These are phyloP conservation scores for Petrocephalus microphthalmus DNA, from an alignment of 2,113 vertebrate species.

Conservation along the genomic window DNA sequence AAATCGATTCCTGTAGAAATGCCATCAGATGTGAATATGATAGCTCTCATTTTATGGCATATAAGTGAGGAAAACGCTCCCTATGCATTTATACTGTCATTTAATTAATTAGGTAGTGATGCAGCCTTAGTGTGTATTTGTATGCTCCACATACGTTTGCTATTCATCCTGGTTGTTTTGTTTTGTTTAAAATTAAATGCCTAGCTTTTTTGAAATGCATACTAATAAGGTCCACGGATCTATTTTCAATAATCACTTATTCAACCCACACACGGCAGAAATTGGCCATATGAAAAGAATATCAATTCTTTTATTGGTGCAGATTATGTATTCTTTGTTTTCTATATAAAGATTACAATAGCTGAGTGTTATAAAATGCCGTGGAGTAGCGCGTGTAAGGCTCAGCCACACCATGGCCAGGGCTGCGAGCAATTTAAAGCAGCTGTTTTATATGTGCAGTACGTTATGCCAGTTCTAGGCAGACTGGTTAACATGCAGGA, in stretches of 20 bases:
- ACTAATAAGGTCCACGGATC: neutral
- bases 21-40: slow-evolving; percentile 36
- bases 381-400: neutral
- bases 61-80: neutral
- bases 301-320: neutral
- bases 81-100: neutral
- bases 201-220: neutral
- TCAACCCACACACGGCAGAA: neutral
- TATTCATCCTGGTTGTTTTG: neutral
- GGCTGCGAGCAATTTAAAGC: slow-evolving; percentile 3
- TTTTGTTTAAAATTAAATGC: neutral
- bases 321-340: neutral
- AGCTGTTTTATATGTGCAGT: neutral
- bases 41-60: slow-evolving; percentile 16
- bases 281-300: neutral
- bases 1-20: slow-evolving; percentile 36
- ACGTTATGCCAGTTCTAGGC: neutral
- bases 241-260: neutral
- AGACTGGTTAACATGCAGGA: neutral
- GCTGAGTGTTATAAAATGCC: neutral
- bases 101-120: slow-evolving; percentile 1
- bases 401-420: neutral
- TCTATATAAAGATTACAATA: neutral
- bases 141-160: neutral
- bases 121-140: neutral